Percentiles rank a stretch among this genome's conserved stretches.
Conservation (phyloP, 2,797 vertebrate genomes). For the Poecilia velifera region DNA sequence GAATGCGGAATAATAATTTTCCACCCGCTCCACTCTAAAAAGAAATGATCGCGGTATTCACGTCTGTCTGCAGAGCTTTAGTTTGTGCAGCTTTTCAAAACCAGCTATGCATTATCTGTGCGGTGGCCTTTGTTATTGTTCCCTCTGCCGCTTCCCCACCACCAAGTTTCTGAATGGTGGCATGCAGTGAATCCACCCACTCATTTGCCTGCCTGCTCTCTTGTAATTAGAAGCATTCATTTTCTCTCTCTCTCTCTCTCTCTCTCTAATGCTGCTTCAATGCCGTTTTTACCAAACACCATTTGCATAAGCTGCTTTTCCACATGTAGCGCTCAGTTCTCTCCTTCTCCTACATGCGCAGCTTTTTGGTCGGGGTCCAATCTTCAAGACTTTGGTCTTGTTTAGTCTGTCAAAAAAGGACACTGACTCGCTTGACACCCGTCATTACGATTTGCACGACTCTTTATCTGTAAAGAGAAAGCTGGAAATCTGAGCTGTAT, state of each 20-base stretch:
- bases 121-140: slow-evolving; percentile 15
- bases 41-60: slow-evolving; percentile 17
- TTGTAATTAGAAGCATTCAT: slow-evolving; percentile 68
- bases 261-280: slow-evolving; percentile 62
- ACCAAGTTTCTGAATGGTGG: slow-evolving; percentile 53
- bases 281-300: slow-evolving; percentile 69
- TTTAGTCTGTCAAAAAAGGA: slow-evolving; percentile 53
- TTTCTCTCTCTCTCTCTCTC: slow-evolving; percentile 50
- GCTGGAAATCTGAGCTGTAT: slow-evolving; percentile 50
- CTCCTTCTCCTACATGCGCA: slow-evolving; percentile 38
- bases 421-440: slow-evolving; percentile 25
- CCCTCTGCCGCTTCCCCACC: slow-evolving; percentile 11
- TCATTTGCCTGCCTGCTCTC: slow-evolving; percentile 53
- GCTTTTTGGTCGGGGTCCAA: slow-evolving; percentile 43
- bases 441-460: slow-evolving; percentile 36
- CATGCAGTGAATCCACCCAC: slow-evolving; percentile 56
- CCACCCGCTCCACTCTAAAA: slow-evolving; percentile 34
- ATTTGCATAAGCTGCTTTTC: slow-evolving; percentile 78
- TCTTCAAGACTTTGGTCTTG: slow-evolving; percentile 37
- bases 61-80: slow-evolving; percentile 17
- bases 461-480: slow-evolving; percentile 47
- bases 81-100: slow-evolving; percentile 23
- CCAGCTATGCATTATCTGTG: slow-evolving; percentile 34
- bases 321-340: slow-evolving; percentile 60
- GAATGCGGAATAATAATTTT: slow-evolving; percentile 37